Conservation (phyloP, 2,888 invertebrate genomes). For the Argyresthia albistria region DNA sequence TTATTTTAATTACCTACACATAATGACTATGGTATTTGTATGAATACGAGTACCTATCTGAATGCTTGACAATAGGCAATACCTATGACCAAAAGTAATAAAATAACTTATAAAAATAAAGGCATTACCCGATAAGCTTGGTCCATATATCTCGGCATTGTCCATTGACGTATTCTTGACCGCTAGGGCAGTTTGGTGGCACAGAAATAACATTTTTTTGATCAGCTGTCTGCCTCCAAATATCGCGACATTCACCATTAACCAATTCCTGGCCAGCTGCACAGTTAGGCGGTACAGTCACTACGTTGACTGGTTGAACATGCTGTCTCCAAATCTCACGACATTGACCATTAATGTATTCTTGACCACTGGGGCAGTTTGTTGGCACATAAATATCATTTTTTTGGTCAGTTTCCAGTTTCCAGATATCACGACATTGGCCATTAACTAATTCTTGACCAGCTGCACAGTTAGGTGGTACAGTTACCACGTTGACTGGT, state of each 20-base stretch:
- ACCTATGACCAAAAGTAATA: no score
- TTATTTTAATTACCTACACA: no score
- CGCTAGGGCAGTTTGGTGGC: constrained; percentile 13
- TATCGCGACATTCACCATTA: constrained; percentile 28
- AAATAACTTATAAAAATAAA: no score
- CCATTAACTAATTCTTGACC: constrained; percentile 16
- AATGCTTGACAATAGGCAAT: no score
- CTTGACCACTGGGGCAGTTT: constrained; percentile 22
- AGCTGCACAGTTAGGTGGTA: constrained; percentile 16
- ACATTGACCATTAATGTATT: constrained; percentile 19
- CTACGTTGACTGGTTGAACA: constrained; percentile 1
- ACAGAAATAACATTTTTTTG: constrained; percentile 7
- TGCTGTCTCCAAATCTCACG: constrained; percentile 13
- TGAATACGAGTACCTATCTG: no score
- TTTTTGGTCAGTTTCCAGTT: constrained; percentile 5
- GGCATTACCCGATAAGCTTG: neutral
- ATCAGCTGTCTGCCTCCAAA: constrained; percentile 15
- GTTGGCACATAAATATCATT: constrained; percentile 24
- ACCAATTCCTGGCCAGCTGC: constrained; percentile 17
- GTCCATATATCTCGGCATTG: constrained; percentile 29
- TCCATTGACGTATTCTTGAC: constrained; percentile 22
- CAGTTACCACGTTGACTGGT: constrained; percentile 3
- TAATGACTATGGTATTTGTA: no score
- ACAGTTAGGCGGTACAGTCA: constrained; percentile 11
- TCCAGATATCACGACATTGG: constrained; percentile 16